Conservation (phyloP, 2,888 invertebrate genomes). For the Blastobasis adustella region DNA sequence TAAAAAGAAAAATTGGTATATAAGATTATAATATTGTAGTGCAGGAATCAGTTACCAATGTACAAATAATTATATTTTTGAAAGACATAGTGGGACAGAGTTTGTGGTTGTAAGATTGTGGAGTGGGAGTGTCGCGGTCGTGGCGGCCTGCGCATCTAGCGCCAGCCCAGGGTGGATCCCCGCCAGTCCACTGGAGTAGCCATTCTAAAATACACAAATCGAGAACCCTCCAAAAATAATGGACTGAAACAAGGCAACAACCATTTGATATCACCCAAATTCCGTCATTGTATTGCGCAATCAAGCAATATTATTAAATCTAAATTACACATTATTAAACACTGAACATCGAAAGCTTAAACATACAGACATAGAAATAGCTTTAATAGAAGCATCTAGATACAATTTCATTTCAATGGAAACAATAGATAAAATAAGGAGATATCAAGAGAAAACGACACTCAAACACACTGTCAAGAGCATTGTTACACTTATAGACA, state of each 20-base stretch:
- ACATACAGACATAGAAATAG: conserved; percentile 33
- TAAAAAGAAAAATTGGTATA: conserved; percentile 21
- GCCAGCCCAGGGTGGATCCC: no score
- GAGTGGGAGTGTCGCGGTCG: conserved; percentile 4
- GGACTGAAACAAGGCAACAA: conserved; percentile 27
- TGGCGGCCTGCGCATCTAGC: background rate
- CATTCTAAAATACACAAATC: background rate
- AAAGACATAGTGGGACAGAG: conserved; percentile 6
- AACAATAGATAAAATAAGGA: conserved; percentile 33
- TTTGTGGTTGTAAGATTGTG: background rate
- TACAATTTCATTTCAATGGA: conserved; percentile 21
- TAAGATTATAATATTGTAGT: conserved; percentile 8
- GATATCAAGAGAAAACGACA: conserved; percentile 61
- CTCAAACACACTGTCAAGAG: conserved; percentile 54
- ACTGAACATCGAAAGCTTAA: conserved; percentile 67
- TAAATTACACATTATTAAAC: conserved; percentile 41
- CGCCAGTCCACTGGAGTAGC: no score
- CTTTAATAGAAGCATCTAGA: conserved; percentile 38
- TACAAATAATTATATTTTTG: conserved; percentile 5
- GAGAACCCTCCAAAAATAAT: conserved; percentile 6
- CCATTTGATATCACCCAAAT: conserved; percentile 73
- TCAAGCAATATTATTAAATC: conserved; percentile 46
- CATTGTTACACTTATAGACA: conserved; percentile 24
- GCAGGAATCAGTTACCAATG: conserved; percentile 5
- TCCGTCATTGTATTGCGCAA: conserved; percentile 50